Conservation (phyloP, 1,140 invertebrate species). For the Mylabris phalerata region DNA sequence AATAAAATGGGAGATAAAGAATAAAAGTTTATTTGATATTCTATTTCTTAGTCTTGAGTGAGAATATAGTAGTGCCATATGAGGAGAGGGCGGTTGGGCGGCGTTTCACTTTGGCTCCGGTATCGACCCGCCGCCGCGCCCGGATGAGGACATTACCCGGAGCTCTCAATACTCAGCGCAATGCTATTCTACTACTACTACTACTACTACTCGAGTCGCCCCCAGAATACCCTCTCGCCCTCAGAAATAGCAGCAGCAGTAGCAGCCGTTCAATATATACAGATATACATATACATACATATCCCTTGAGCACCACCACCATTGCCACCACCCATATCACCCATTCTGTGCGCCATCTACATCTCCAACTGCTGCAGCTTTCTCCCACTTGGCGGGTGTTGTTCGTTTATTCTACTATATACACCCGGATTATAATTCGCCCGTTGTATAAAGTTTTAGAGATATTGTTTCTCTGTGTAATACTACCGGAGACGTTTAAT, state of each 20-base stretch:
- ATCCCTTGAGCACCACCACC: no score
- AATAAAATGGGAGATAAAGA: not conserved
- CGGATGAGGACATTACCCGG: slow-evolving; percentile 41
- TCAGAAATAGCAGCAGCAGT: slow-evolving; percentile 2
- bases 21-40: not conserved
- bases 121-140: slow-evolving; percentile 31
- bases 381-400: slow-evolving; percentile 3
- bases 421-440: slow-evolving; percentile 12
- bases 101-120: slow-evolving; percentile 20
- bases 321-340: slow-evolving; percentile 1
- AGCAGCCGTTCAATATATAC: not conserved
- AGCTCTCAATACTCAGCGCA: slow-evolving; percentile 36
- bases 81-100: slow-evolving; percentile 23
- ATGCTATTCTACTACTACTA: slow-evolving; percentile 20
- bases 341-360: slow-evolving; percentile 18
- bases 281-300: no score
- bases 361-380: slow-evolving; percentile 28
- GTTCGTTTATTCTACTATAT: not conserved
- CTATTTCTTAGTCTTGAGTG: slow-evolving; percentile 13
- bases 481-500: not conserved
- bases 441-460: slow-evolving; percentile 8
- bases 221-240: slow-evolving; percentile 16
- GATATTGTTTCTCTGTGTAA: slow-evolving; percentile 15
- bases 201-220: slow-evolving; percentile 14
- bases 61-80: slow-evolving; percentile 28